Evolutionary conservation across 2,113 vertebrate genomes (phyloP), one percentile per base, ranked within the genome.

Genomic region (Ursus arctos): DNA sequence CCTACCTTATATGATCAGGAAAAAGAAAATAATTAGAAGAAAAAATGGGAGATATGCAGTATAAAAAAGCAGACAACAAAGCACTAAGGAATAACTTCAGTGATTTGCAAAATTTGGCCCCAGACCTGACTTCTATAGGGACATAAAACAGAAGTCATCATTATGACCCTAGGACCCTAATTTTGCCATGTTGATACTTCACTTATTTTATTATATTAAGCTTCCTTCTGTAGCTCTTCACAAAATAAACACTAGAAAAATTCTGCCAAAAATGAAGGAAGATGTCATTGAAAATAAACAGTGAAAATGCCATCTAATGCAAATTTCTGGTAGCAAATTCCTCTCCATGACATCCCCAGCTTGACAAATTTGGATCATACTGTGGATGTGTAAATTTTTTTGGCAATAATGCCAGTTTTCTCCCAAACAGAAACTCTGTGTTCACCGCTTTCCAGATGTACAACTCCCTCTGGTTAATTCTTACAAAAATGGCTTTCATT

Each of bases 361-460:
- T 95, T 97, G 91, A 97, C 85, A 97, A 96, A 98, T 97, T 92
- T 95, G 76, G 65, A 94, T 98, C 94, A 88, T 94, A 88, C n/a
- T 95, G 49, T 96, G 98, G 96, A 98, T 98, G 86, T 86, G 79
- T 92, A 94, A 94, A 49, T 94, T 98, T 98, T 97, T 97, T 97
- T 94, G 94, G 93, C 80, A 97, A 95, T 97, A 98, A 98, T 88
- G 85, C 16, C 96, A 83, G 40, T 97, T 97, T 95, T 96, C 89
- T 97, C 81, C 61, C 61, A 88, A 96, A 94, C 55, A 96, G 49
- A 95, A 97, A 83, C 71, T 84, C 51, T 86, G 76, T 91, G 55
- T 94, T 96, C 86, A 97, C 95, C 11, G 14, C 97, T 98, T 97
- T 98, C 98, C 98, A 98, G 98, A 99, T 98, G 98, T 93, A 96